Conservation (phyloP, 92 coral and sea anemone species). For the Zoanthus solanderi region DNA sequence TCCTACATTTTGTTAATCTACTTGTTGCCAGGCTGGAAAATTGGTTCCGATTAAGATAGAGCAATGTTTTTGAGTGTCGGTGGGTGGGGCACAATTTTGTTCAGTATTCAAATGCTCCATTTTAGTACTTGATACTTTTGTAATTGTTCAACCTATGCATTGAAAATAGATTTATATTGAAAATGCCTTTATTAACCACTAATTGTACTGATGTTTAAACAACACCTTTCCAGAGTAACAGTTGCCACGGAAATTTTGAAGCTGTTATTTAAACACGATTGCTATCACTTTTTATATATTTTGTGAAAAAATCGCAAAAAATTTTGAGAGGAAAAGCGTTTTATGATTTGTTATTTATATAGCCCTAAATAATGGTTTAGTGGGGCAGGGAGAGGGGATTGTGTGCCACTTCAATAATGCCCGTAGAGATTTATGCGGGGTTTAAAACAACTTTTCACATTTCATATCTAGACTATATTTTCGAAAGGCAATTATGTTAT, state of each 20-base stretch:
- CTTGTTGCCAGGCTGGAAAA: no score
- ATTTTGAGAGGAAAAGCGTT: not conserved
- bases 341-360: conserved; percentile 3
- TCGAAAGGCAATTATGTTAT: conserved; percentile 8
- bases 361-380: no score
- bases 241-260: conserved; percentile 2
- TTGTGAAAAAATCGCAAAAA: not conserved
- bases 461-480: conserved; percentile 20
- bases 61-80: not conserved
- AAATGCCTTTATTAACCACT: not conserved
- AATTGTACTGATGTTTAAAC: not conserved
- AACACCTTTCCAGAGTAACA: not conserved
- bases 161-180: not conserved
- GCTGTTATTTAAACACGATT: not conserved
- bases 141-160: no score
- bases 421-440: not conserved
- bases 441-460: not conserved
- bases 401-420: not conserved
- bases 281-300: not conserved
- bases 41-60: no score
- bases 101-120: not conserved
- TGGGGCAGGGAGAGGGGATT: conserved; percentile 14
- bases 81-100: not conserved
- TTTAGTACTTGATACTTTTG: not conserved
- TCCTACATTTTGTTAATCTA: no score